phyloP scores from a whole-genome alignment of 2,113 vertebrate genomes.

The Microcebus griseorufus region DNA sequence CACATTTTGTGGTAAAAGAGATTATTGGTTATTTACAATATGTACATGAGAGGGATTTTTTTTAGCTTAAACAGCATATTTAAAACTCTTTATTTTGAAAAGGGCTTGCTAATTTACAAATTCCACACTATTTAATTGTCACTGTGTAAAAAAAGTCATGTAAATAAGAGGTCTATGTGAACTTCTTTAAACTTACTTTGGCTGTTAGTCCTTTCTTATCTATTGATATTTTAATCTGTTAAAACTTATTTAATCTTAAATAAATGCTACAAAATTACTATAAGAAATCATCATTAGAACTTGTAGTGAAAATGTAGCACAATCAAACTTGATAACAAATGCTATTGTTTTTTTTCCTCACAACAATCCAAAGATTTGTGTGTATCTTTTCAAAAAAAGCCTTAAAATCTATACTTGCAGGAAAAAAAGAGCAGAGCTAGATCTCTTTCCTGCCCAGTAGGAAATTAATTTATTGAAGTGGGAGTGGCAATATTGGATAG shows the following conservation, averaged over 20 bases:
- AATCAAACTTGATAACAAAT: slow-evolving; percentile 72
- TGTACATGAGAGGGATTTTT: not conserved
- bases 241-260: slow-evolving; percentile 73
- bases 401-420: slow-evolving; percentile 36
- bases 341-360: slow-evolving; percentile 59
- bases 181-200: slow-evolving; percentile 72
- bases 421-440: not conserved
- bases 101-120: slow-evolving; percentile 57
- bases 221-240: slow-evolving; percentile 70
- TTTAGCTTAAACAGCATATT: not conserved
- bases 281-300: slow-evolving; percentile 72
- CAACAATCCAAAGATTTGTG: slow-evolving; percentile 76
- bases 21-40: not conserved
- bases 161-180: slow-evolving; percentile 69
- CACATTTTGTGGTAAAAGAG: not conserved
- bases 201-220: slow-evolving; percentile 66
- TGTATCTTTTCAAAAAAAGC: slow-evolving; percentile 80
- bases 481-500: not conserved
- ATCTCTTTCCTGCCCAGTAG: not conserved
- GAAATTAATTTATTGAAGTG: not conserved
- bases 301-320: slow-evolving; percentile 75
- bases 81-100: slow-evolving; percentile 29
- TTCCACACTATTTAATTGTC: slow-evolving; percentile 61
- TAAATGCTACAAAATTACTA: slow-evolving; percentile 72
- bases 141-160: slow-evolving; percentile 40